These are phyloP conservation scores for Sturnus vulgaris DNA, from an alignment of 2,113 vertebrate genomes.

Conservation along the genomic window DNA sequence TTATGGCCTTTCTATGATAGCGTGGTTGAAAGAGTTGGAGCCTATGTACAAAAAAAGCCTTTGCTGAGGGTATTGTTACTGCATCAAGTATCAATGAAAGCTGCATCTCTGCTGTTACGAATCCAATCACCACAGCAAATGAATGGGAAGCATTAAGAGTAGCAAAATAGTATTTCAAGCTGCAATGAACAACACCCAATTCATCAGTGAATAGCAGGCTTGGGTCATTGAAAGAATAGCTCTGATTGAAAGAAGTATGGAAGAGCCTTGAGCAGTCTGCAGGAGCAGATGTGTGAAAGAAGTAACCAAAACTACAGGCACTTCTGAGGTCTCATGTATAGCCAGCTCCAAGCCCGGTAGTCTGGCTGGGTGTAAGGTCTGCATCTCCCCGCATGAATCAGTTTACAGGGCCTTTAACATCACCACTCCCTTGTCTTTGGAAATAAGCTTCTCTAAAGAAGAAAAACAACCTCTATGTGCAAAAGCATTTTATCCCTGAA, in stretches of 20 bases:
- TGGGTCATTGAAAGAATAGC: constrained; percentile 12
- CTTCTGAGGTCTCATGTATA: not conserved
- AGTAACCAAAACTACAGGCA: not conserved
- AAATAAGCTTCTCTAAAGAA: not conserved
- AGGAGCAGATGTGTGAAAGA: constrained; percentile 2
- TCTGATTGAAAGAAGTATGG: constrained; percentile 25
- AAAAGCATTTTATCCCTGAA: not conserved
- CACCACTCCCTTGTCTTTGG: not conserved
- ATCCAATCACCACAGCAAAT: not conserved
- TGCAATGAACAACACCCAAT: constrained; percentile 25
- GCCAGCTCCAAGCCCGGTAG: not conserved
- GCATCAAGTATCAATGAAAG: constrained; percentile 45
- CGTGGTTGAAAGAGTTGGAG: constrained; percentile 39
- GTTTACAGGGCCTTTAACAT: not conserved
- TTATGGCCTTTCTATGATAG: constrained; percentile 37
- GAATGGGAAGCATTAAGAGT: constrained; percentile 42
- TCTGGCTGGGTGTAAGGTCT: not conserved
- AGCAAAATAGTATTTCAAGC: not conserved
- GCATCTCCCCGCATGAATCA: accelerated
- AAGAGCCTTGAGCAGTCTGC: not conserved
- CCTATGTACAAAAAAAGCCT: constrained; percentile 46
- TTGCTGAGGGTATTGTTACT: constrained; percentile 39
- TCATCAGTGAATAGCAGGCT: not conserved
- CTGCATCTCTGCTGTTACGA: constrained; percentile 35
- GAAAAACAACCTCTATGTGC: not conserved